A percentile compares a stretch with the other conserved stretches of the same genome.
Conservation (phyloP, 1,140 invertebrate species). For the Eumaeus atala region DNA sequence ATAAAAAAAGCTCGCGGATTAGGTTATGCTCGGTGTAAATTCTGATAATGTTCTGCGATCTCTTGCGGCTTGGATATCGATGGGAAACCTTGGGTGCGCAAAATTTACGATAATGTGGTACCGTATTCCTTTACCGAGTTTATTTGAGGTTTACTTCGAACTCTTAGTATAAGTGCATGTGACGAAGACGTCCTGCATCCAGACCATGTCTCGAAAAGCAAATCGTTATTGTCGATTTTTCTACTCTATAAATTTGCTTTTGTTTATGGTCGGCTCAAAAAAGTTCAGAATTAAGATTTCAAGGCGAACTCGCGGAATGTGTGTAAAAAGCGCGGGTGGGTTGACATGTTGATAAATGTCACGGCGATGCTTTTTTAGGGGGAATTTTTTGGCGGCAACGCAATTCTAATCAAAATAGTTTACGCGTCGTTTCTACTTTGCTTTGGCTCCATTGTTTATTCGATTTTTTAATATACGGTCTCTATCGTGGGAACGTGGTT, state of each 20-base stretch:
- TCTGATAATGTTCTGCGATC: conserved; percentile 58
- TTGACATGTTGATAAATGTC: conserved; percentile 61
- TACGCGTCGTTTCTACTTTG: conserved; percentile 47
- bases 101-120: conserved; percentile 61
- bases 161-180: conserved; percentile 28
- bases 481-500: conserved; percentile 48
- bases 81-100: conserved; percentile 40
- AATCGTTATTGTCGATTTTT: conserved; percentile 40
- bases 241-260: conserved; percentile 50
- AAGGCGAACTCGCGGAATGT: conserved; percentile 49
- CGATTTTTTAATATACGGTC: conserved; percentile 24
- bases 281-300: conserved; percentile 67
- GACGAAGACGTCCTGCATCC: conserved; percentile 61
- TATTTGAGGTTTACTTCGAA: conserved; percentile 47
- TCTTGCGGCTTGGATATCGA: conserved; percentile 43
- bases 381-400: conserved; percentile 46
- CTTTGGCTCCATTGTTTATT: conserved; percentile 32
- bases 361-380: conserved; percentile 29
- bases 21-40: conserved; percentile 52
- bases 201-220: too few relatives aligned
- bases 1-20: conserved; percentile 34
- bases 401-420: conserved; percentile 73
- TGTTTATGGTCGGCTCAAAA: conserved; percentile 41
- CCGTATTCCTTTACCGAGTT: conserved; percentile 66
- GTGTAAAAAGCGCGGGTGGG: conserved; percentile 50